Evolutionary conservation across 2,797 vertebrate genomes (phyloP), one percentile per base, ranked within the genome.

Genomic region (Urophycis tenuis): DNA sequence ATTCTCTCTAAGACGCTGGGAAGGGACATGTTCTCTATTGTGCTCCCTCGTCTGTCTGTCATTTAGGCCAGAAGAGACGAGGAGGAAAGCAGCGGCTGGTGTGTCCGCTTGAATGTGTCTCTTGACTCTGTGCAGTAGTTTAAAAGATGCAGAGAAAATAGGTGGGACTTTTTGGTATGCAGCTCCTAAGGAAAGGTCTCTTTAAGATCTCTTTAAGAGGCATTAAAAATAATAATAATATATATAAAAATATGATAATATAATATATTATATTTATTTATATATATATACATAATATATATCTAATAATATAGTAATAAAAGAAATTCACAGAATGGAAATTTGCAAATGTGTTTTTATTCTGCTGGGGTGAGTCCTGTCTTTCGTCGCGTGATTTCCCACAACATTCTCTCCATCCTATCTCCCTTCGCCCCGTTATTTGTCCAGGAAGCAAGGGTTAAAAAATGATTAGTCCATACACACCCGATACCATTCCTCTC

Each of bases 401-500:
- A 4, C 19, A 19, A 7, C 19, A 19, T 53, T 53, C 15, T 17
- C 22, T 19, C 45, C 45, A 53, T 53, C 45, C 17, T 53, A 3
- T 53, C 17, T 53, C 45, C 17, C 45, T 53, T 53, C 2, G 19
- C 45, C 14, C 45, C 19, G 7, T 53, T 22, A 22, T 19, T 19
- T 53, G 14, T 4, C 41, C 41, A 30, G n/a, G 0, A 69, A 30
- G n/a, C 22, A 29, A 69, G 64, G n/a, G 64, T 25, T 25, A 69
- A 25, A 69, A 5, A 69, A 36, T 67, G 35, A 78, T 83, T 80
- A 82, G 35, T 36, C 35, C 7, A 83, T 74, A 84, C 73, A 80
- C 72, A 86, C 75, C 29, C 80, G 78, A 7, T 71, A 67, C 74
- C 75, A 76, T 35, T 3, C 71, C 81, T 88, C 84, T 76, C 83